Evolutionary conservation across 2,888 invertebrate species (phyloP).

Genomic region (Xestobium rufovillosum): DNA sequence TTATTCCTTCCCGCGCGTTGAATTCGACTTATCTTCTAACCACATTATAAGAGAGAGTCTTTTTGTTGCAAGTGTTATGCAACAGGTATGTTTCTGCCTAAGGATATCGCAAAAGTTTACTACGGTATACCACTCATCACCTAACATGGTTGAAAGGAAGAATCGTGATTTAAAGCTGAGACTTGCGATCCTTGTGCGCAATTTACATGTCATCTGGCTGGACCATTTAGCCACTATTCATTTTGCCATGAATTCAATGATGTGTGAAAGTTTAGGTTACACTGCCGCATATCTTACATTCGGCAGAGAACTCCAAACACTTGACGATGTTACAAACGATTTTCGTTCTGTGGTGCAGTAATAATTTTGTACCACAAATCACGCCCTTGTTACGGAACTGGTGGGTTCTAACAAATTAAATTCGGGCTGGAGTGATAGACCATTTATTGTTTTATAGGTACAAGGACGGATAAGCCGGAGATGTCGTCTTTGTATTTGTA

Average conservation of each 20-base stretch:
- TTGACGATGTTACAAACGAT: neutral
- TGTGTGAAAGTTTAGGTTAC: constrained; percentile 1
- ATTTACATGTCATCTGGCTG: neutral
- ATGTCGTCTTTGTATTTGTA: too few relatives aligned
- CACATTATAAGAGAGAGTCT: too few relatives aligned
- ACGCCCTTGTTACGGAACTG: too few relatives aligned
- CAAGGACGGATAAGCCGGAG: too few relatives aligned
- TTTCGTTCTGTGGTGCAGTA: neutral
- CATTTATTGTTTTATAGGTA: too few relatives aligned
- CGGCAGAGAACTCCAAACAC: neutral
- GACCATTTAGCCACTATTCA: neutral
- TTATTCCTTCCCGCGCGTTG: too few relatives aligned
- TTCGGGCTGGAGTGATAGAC: too few relatives aligned
- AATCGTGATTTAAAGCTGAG: neutral
- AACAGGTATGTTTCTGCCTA: constrained; percentile 1
- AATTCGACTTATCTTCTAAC: too few relatives aligned
- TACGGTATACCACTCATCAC: neutral
- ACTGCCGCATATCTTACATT: neutral
- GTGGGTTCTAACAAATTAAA: too few relatives aligned
- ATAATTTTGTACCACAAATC: constrained; percentile 1
- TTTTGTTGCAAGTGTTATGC: neutral
- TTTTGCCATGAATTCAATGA: neutral
- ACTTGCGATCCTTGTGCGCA: neutral
- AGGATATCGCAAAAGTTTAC: constrained; percentile 1
- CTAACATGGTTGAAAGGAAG: constrained; percentile 1